phyloP scores from a whole-genome alignment of 2,888 invertebrate genomes.

The Antheraea yamamai region DNA sequence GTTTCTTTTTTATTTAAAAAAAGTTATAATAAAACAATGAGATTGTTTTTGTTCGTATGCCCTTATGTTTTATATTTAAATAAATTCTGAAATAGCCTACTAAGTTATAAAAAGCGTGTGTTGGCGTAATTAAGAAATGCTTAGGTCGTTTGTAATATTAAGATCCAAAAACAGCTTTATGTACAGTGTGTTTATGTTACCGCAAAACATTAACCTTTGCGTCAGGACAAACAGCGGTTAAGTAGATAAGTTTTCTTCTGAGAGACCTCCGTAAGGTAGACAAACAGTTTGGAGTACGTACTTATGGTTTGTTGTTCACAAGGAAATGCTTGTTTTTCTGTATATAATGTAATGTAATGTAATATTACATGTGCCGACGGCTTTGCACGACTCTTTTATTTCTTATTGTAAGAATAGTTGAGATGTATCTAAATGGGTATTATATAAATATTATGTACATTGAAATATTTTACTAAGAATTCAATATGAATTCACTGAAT shows the following conservation, averaged over 20 bases:
- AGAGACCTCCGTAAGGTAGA: slow-evolving; percentile 18
- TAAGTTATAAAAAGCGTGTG: neutral
- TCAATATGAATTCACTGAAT: too few species aligned
- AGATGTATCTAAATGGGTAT: too few species aligned
- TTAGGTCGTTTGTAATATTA: slow-evolving; percentile 2
- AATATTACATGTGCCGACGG: neutral
- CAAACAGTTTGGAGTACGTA: slow-evolving; percentile 17
- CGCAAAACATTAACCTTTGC: slow-evolving; percentile 21
- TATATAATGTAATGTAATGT: neutral
- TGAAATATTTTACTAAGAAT: too few species aligned
- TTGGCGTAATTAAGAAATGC: neutral
- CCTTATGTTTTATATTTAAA: too few species aligned
- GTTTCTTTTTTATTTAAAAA: too few species aligned
- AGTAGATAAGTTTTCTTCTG: slow-evolving; percentile 25
- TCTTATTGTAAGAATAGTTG: too few species aligned
- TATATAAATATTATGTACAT: too few species aligned
- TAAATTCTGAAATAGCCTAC: too few species aligned
- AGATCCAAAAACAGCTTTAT: neutral
- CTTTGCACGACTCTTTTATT: neutral
- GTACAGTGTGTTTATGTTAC: neutral
- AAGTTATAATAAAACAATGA: too few species aligned
- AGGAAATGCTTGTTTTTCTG: slow-evolving; percentile 18
- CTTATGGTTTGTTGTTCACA: slow-evolving; percentile 19
- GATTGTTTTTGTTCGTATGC: too few species aligned
- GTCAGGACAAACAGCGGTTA: slow-evolving; percentile 17